Base-by-base conservation (phyloP, 2,888 invertebrate species). In the Cerastis leucographa region DNA sequence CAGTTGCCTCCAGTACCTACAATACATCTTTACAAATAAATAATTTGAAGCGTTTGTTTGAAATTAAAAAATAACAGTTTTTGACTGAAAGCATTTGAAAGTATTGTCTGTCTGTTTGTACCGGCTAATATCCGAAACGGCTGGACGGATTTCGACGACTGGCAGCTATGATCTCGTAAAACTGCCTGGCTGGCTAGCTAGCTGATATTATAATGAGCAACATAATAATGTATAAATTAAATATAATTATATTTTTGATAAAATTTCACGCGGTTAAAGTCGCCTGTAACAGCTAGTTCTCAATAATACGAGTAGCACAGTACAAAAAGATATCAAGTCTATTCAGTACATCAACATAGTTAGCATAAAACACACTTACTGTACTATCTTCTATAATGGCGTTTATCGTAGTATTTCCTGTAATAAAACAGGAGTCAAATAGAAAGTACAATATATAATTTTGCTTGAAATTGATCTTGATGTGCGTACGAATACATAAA, bases 401-500 rank as follows among this genome's bases (percentile, higher is more conserved):
- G 73, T 79, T 78, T 83, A 87, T 85, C 77, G 74, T 64, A 68
- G 79, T 72, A 86, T 89, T 90, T 90, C 89, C 91, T 88, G 85
- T 83, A 86, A 85, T 69, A 85, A 85, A 81, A 87, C 87, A 87
- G 86, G 88, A 86, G 80, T 71, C 72, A 79, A 87, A 84, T 90
- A 90, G 91, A 91, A 91, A 91, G 91, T 88, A 88, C 79, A 87
- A 87, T 68, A 71, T 71, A 74, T 88, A 89, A 90, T 88, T 80
- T 89, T 86, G 73, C 87, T 87, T 83, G 87, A 84, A 89, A 89
- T 87, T 86, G 86, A 91, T 91, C 87, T 90, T 87, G 88, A 85
- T 89, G 79, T 87, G 85, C 83, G 86, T 88, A 87, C 44, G 42
- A 59, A 66, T 74, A 72, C 19, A 73, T 71, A 65, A 80, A 83